Percentiles rank a stretch among this genome's conserved stretches.
These are phyloP conservation scores for Crotalus helleri DNA, from an alignment of 2,113 vertebrate genomes.

Conservation along the genomic window DNA sequence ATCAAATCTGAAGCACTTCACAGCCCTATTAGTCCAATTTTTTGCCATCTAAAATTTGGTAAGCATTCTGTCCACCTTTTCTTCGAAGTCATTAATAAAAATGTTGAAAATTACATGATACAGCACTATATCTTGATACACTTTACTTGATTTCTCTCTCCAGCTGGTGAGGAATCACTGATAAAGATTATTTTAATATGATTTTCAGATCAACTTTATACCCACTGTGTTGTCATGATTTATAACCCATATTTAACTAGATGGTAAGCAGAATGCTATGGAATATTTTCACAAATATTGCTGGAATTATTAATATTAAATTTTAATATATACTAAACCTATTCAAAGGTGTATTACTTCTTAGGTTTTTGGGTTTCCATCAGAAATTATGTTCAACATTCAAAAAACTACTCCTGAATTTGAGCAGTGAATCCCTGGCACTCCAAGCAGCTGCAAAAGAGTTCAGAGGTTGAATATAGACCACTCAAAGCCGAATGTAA, in stretches of 20 bases:
- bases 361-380: background rate
- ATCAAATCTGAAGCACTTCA: background rate
- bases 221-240: background rate
- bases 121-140: background rate
- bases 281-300: background rate
- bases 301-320: background rate
- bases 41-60: background rate
- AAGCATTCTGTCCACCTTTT: background rate
- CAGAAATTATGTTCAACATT: background rate
- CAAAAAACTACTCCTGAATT: background rate
- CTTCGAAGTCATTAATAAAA: background rate
- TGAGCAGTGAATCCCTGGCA: background rate
- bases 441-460: background rate
- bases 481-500: background rate
- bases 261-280: background rate
- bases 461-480: background rate
- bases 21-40: background rate
- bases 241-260: background rate
- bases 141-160: background rate
- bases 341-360: background rate
- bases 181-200: background rate
- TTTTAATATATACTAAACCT: background rate
- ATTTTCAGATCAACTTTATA: background rate
- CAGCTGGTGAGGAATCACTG: background rate
- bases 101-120: background rate